Percentiles rank a stretch among this genome's conserved stretches.
Conservation (phyloP, 1,140 invertebrate species). For the Bombus cullumanus region DNA sequence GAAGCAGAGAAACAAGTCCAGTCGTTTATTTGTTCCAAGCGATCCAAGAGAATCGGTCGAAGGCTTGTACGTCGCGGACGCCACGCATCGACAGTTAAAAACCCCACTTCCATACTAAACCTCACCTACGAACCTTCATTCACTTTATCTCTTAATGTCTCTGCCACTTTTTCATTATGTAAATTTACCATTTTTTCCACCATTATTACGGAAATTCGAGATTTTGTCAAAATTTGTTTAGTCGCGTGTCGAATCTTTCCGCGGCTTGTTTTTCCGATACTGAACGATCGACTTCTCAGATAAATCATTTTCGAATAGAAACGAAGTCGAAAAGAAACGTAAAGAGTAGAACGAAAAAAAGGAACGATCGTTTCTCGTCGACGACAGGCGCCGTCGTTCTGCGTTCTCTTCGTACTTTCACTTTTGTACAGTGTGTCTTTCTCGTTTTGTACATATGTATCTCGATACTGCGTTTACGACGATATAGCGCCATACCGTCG, state of each 20-base stretch:
- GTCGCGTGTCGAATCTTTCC: neutral
- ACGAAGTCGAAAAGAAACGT: neutral
- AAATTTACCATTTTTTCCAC: slow-evolving; percentile 37
- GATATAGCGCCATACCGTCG: slow-evolving; percentile 34
- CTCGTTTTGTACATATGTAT: slow-evolving; percentile 21
- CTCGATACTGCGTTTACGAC: neutral
- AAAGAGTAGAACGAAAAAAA: slow-evolving; percentile 2
- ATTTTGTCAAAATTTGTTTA: slow-evolving; percentile 13
- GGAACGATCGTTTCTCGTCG: slow-evolving; percentile 46
- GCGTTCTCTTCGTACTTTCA: neutral
- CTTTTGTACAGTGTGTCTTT: slow-evolving; percentile 23
- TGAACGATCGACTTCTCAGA: no score
- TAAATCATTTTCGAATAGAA: neutral
- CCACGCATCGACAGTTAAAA: slow-evolving; percentile 57
- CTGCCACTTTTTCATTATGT: slow-evolving; percentile 58
- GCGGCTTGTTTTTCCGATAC: neutral
- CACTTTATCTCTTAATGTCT: slow-evolving; percentile 63
- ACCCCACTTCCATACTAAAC: slow-evolving; percentile 46
- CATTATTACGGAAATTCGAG: slow-evolving; percentile 4
- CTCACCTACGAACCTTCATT: slow-evolving; percentile 62
- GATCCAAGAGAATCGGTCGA: slow-evolving; percentile 12
- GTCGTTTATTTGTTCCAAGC: neutral
- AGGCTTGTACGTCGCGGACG: slow-evolving; percentile 24
- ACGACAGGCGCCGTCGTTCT: slow-evolving; percentile 28
- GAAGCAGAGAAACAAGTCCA: slow-evolving; percentile 16